Evolutionary conservation across 2,113 vertebrate species (phyloP).

Genomic region (Rhinoptilus africanus): DNA sequence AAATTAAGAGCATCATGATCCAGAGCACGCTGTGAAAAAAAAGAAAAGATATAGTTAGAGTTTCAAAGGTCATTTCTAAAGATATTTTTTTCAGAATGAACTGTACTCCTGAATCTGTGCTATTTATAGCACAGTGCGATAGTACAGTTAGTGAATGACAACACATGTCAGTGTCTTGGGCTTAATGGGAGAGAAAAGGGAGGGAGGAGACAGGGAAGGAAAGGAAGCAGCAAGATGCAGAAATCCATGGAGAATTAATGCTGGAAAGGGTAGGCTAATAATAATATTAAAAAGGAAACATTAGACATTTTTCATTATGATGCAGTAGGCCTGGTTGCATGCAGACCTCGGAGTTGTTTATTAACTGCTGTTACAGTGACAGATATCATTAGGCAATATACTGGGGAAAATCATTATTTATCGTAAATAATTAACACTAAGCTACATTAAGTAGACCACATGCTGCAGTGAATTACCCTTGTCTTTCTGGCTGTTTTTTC

Average conservation of each 20-base stretch:
- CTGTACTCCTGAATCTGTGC: not conserved
- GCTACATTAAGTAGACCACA: slow-evolving; percentile 8
- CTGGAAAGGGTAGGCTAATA: not conserved
- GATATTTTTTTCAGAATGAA: slow-evolving; percentile 54
- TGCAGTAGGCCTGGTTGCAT: not conserved
- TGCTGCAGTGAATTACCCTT: not conserved
- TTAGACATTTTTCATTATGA: slow-evolving; percentile 8
- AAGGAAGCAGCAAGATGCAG: not conserved
- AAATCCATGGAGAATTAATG: not conserved
- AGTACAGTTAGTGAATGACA: not conserved
- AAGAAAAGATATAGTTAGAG: not conserved
- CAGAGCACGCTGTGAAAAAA: not conserved
- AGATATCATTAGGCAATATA: not conserved
- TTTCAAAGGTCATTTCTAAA: slow-evolving; percentile 32
- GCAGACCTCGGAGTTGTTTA: not conserved
- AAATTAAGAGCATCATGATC: slow-evolving; percentile 9
- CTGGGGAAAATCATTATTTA: not conserved
- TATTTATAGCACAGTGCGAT: slow-evolving; percentile 17
- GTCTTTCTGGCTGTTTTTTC: not conserved
- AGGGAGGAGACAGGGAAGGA: not conserved
- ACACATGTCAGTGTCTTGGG: not conserved
- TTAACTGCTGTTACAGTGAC: not conserved
- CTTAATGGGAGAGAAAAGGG: not conserved
- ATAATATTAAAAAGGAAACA: not conserved
- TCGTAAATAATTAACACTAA: slow-evolving; percentile 46